phyloP scores from a whole-genome alignment of 2,888 invertebrate genomes.

The Augochlorella aurata region DNA sequence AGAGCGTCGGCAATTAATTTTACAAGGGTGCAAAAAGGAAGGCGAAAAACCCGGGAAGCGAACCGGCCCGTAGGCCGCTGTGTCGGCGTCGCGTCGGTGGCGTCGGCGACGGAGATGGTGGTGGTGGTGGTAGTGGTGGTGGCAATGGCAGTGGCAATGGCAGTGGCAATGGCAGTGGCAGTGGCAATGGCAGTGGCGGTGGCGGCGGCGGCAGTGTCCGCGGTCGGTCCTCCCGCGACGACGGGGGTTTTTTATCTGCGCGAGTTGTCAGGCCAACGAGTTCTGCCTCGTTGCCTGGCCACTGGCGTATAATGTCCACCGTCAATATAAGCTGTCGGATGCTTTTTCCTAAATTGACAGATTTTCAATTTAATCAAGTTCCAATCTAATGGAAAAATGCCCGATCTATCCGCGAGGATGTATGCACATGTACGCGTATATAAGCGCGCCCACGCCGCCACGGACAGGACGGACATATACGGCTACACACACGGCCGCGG shows the following conservation, averaged over 20 bases:
- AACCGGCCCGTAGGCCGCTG: slow-evolving; percentile 58
- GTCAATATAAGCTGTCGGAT: slow-evolving; percentile 80
- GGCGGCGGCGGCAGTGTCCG: slow-evolving; percentile 3
- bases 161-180: too few species aligned
- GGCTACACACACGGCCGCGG: not conserved
- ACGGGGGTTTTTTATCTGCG: slow-evolving; percentile 71
- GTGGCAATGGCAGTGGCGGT: not conserved
- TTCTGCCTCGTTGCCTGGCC: slow-evolving; percentile 72
- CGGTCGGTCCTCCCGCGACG: slow-evolving; percentile 61
- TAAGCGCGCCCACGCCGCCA: not conserved
- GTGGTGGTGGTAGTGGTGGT: not conserved
- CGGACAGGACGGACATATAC: not conserved
- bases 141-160: too few species aligned
- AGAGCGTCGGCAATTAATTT: slow-evolving; percentile 71
- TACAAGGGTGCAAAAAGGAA: slow-evolving; percentile 68
- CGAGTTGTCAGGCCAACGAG: slow-evolving; percentile 78
- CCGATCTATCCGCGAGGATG: slow-evolving; percentile 75
- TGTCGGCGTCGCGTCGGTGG: not conserved
- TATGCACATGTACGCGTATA: not conserved
- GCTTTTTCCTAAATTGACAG: slow-evolving; percentile 81
- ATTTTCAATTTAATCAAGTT: slow-evolving; percentile 82
- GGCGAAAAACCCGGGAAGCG: slow-evolving; percentile 53
- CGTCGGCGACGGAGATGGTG: not conserved
- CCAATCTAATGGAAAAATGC: slow-evolving; percentile 81
- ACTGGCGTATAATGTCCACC: slow-evolving; percentile 77